Conservation (phyloP, 1,140 invertebrate genomes). For the Halesus radiatus region DNA sequence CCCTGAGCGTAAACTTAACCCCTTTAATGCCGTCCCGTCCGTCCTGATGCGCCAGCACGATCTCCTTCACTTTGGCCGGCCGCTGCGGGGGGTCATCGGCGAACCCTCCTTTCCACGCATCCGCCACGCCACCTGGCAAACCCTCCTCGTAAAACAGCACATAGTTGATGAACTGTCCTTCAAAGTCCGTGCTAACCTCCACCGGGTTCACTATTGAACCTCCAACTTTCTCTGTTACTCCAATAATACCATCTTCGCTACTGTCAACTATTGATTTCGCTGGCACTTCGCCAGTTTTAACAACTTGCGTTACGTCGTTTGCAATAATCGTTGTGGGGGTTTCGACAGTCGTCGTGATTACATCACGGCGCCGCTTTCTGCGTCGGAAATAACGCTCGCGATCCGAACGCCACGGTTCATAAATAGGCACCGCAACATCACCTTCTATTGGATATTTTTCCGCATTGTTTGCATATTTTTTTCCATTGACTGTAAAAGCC, state of each 20-base stretch:
- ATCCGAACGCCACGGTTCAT: conserved; percentile 22
- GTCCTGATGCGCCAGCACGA: conserved; percentile 43
- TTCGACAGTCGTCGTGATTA: not conserved
- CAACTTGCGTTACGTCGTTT: not conserved
- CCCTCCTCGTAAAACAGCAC: conserved; percentile 67
- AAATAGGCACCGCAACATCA: not conserved
- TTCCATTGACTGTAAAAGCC: not conserved
- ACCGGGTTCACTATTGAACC: not conserved
- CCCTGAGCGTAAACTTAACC: conserved; percentile 43
- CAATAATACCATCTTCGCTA: not conserved
- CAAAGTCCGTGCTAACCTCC: conserved; percentile 27
- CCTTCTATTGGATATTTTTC: not conserved
- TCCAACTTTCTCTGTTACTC: not conserved
- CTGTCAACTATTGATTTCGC: not conserved
- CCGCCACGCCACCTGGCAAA: conserved; percentile 56
- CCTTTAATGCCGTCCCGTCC: conserved; percentile 50
- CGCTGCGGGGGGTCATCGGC: not conserved
- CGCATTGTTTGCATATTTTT: not conserved
- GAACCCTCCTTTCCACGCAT: conserved; percentile 18
- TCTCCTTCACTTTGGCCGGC: conserved; percentile 27
- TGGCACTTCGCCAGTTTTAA: not conserved
- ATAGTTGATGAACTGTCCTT: conserved; percentile 63
- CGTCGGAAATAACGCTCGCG: conserved; percentile 36
- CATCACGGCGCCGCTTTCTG: conserved; percentile 35
- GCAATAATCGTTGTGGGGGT: not conserved